Percentiles rank a stretch among this genome's conserved stretches.
Conservation (phyloP, 2,888 invertebrate species). For the Spisula subtruncata region DNA sequence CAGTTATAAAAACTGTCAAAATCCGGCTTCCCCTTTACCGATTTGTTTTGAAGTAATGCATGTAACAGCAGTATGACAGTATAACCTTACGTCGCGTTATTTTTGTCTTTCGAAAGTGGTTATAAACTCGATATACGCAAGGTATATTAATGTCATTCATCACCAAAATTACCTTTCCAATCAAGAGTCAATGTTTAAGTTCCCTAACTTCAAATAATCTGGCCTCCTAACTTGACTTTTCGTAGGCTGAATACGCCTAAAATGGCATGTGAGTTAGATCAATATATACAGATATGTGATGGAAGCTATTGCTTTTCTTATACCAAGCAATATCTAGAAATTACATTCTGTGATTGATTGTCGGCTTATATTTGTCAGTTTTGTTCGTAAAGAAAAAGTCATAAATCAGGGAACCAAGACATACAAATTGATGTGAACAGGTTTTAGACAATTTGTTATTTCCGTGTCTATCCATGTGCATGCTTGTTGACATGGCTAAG, state of each 20-base stretch:
- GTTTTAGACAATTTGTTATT: neutral
- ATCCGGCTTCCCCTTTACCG: too few species aligned
- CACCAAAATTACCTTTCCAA: neutral
- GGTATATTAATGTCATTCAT: neutral
- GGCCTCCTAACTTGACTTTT: neutral
- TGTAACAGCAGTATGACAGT: too few species aligned
- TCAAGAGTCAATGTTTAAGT: neutral
- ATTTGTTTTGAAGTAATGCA: too few species aligned
- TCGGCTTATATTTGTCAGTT: neutral
- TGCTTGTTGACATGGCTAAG: neutral
- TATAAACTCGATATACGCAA: neutral
- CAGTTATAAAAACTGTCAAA: too few species aligned
- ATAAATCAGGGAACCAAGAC: neutral
- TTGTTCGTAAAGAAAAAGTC: neutral
- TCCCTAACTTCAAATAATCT: neutral
- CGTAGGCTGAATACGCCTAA: neutral
- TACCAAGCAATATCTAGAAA: neutral
- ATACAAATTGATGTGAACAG: slow-evolving; percentile 3
- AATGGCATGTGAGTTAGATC: neutral
- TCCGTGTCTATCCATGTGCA: neutral
- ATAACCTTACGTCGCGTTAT: too few species aligned
- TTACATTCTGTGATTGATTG: slow-evolving; percentile 6
- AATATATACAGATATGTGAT: neutral
- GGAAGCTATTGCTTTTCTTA: neutral
- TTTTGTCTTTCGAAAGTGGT: too few species aligned